Evolutionary conservation across 1,140 invertebrate genomes (phyloP).

Genomic region (Nasonia longicornis): DNA sequence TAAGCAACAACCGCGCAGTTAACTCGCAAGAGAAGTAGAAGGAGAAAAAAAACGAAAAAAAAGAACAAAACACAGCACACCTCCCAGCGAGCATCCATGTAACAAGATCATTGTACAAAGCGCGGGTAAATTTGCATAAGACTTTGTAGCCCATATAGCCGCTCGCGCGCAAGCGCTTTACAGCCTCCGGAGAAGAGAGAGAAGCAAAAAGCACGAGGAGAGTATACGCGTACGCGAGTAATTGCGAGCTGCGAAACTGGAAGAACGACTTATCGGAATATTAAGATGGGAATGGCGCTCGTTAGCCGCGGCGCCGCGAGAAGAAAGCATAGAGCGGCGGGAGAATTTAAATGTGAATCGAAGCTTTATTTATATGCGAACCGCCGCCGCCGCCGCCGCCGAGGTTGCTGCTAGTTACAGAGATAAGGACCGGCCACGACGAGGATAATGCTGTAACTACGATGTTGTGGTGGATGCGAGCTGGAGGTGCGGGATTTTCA

Average conservation of each 20-base stretch:
- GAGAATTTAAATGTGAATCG: constrained; percentile 40
- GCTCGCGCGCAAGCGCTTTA: background rate
- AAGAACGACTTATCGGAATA: constrained; percentile 47
- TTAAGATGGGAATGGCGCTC: constrained; percentile 47
- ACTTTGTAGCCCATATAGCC: background rate
- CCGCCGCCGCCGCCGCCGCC: background rate
- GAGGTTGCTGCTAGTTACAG: background rate
- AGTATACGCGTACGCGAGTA: constrained; percentile 15
- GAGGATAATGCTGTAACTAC: background rate
- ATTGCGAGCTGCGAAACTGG: constrained; percentile 36
- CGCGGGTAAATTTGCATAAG: background rate
- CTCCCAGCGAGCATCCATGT: background rate
- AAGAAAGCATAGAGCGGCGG: background rate
- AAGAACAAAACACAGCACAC: background rate
- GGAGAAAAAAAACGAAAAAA: too few relatives aligned
- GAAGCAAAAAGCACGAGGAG: background rate
- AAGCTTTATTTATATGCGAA: constrained; percentile 36
- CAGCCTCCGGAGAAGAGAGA: background rate
- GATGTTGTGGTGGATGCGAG: background rate
- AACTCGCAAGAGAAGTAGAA: too few relatives aligned
- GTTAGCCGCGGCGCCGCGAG: constrained; percentile 34
- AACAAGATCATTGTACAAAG: constrained; percentile 6
- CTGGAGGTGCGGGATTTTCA: too few relatives aligned
- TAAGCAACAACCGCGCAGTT: too few relatives aligned
- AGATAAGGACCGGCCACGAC: constrained; percentile 12